Evolutionary conservation across 2,113 vertebrate genomes (phyloP).

Genomic region (Stictonetta naevosa): DNA sequence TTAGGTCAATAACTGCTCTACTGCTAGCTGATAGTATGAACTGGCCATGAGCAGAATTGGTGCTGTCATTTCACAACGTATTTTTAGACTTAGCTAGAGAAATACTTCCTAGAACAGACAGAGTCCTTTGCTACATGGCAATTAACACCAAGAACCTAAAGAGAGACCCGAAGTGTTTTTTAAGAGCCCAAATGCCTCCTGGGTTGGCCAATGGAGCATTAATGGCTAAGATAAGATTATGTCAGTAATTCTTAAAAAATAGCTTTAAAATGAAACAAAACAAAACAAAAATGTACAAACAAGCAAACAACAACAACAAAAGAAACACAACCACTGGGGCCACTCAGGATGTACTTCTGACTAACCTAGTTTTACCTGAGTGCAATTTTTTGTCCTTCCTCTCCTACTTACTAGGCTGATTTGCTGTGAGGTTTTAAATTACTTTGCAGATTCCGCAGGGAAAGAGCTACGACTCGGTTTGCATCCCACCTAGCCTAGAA

Average conservation of each 20-base stretch:
- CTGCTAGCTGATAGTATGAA: neutral
- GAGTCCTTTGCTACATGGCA: neutral
- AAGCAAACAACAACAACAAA: too few relatives aligned
- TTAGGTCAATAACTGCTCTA: neutral
- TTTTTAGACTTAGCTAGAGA: neutral
- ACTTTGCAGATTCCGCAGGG: neutral
- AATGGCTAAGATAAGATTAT: neutral
- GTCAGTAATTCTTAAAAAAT: neutral
- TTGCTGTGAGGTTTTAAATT: neutral
- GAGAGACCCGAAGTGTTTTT: neutral
- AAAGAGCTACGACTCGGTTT: accelerated
- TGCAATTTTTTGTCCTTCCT: neutral
- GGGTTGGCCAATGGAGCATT: neutral
- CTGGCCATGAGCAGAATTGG: neutral
- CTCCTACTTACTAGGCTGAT: neutral
- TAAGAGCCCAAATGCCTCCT: neutral
- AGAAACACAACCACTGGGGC: neutral
- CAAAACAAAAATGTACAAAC: neutral
- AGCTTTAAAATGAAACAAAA: neutral
- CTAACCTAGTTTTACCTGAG: neutral
- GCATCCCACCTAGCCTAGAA: neutral
- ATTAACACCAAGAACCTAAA: neutral
- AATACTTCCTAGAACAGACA: neutral
- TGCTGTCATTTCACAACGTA: neutral
- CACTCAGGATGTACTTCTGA: neutral